phyloP scores from a whole-genome alignment of 2,888 invertebrate genomes.

The Myathropa florea region DNA sequence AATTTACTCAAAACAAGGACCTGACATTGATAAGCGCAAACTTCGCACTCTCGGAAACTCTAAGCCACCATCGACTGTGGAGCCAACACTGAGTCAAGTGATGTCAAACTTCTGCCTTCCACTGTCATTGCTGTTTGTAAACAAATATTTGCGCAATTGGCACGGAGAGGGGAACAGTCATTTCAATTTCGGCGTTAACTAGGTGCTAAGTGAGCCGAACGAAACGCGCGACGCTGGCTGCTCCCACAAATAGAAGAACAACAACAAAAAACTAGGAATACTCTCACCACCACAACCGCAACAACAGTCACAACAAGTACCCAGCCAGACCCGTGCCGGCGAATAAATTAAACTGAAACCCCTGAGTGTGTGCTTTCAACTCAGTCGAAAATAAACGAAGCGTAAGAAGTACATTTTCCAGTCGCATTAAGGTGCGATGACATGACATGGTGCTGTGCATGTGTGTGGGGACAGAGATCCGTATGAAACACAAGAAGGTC shows the following conservation, averaged over 20 bases:
- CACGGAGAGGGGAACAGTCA: background rate
- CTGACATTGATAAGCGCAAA: too few species aligned
- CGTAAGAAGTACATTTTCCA: background rate
- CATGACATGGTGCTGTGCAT: background rate
- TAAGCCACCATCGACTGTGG: too few species aligned
- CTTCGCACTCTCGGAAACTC: too few species aligned
- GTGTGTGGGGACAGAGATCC: background rate
- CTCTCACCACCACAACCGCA: background rate
- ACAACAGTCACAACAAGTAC: background rate
- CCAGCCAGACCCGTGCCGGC: background rate
- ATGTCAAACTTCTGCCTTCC: background rate
- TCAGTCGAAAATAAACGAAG: background rate
- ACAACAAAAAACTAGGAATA: background rate
- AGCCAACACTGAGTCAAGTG: background rate
- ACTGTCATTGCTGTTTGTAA: background rate
- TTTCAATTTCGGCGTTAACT: background rate
- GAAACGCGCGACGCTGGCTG: background rate
- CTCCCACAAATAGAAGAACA: background rate
- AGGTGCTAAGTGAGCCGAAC: background rate
- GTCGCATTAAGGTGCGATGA: background rate
- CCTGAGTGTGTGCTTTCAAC: background rate
- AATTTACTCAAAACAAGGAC: too few species aligned
- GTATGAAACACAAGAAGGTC: background rate
- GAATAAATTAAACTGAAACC: background rate
- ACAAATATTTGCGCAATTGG: background rate